These are phyloP conservation scores for Danio albolineatus DNA, from an alignment of 2,797 vertebrate genomes.

Conservation along the genomic window DNA sequence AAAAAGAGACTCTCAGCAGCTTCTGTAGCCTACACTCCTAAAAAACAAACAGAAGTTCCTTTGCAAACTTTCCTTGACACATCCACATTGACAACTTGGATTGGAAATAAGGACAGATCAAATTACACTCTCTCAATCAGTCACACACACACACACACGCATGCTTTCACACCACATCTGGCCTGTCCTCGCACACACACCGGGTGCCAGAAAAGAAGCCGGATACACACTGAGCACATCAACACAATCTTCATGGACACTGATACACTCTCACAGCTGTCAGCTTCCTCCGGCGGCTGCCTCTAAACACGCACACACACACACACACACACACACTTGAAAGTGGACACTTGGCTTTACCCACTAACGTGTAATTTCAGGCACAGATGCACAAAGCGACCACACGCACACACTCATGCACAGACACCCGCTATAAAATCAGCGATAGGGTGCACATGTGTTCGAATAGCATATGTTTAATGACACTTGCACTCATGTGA, in stretches of 20 bases:
- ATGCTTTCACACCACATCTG: slow-evolving; percentile 77
- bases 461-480: slow-evolving; percentile 29
- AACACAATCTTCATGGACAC: slow-evolving; percentile 57
- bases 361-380: slow-evolving; percentile 30
- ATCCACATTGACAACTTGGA: slow-evolving; percentile 5
- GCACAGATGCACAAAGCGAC: slow-evolving; percentile 21
- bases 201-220: slow-evolving; percentile 70
- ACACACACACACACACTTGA: slow-evolving; percentile 33
- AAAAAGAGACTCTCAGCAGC: not conserved
- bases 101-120: slow-evolving; percentile 38
- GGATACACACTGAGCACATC: slow-evolving; percentile 60
- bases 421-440: slow-evolving; percentile 24
- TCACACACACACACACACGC: slow-evolving; percentile 46
- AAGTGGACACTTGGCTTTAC: slow-evolving; percentile 40
- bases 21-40: not conserved
- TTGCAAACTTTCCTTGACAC: not conserved
- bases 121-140: slow-evolving; percentile 25
- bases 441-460: slow-evolving; percentile 14
- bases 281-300: slow-evolving; percentile 48
- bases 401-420: slow-evolving; percentile 13
- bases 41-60: not conserved
- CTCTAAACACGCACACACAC: slow-evolving; percentile 47
- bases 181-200: slow-evolving; percentile 66
- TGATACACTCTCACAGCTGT: slow-evolving; percentile 60
- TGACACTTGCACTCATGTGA: slow-evolving; percentile 30